Evolutionary conservation across 2,113 vertebrate genomes (phyloP).

Genomic region (Actenoides lindsayi): DNA sequence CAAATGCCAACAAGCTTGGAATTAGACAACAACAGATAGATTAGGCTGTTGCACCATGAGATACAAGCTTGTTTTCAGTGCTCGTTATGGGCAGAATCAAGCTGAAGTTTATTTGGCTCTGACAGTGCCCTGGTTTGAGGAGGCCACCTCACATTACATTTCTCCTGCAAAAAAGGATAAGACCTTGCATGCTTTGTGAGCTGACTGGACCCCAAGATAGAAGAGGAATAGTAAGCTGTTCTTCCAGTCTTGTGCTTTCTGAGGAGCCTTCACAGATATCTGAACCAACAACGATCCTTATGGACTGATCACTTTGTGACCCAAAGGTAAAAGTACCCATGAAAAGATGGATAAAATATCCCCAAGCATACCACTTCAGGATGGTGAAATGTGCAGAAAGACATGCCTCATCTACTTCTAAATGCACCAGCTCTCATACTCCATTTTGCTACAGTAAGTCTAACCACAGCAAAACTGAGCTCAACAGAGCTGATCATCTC

Average conservation of each 20-base stretch:
- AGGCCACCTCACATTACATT: background rate
- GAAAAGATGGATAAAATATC: background rate
- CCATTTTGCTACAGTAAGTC: background rate
- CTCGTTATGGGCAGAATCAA: background rate
- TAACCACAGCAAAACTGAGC: background rate
- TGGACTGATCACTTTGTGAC: background rate
- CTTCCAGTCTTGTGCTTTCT: background rate
- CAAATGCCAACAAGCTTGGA: background rate
- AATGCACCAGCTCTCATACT: background rate
- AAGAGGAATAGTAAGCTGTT: background rate
- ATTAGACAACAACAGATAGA: background rate
- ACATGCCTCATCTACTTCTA: background rate
- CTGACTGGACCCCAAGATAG: background rate
- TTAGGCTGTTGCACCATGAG: background rate
- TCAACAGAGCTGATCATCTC: background rate
- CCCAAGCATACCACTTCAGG: background rate
- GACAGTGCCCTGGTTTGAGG: background rate
- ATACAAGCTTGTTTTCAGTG: background rate
- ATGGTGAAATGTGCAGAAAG: background rate
- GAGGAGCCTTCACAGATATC: background rate
- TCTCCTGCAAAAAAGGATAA: background rate
- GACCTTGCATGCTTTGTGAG: background rate
- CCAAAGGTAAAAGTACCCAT: background rate
- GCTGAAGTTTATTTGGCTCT: background rate
- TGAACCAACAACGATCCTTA: background rate